Percentiles rank a stretch among this genome's conserved stretches.
These are phyloP conservation scores for Tenthredo livida DNA, from an alignment of 2,888 invertebrate species.

Conservation along the genomic window DNA sequence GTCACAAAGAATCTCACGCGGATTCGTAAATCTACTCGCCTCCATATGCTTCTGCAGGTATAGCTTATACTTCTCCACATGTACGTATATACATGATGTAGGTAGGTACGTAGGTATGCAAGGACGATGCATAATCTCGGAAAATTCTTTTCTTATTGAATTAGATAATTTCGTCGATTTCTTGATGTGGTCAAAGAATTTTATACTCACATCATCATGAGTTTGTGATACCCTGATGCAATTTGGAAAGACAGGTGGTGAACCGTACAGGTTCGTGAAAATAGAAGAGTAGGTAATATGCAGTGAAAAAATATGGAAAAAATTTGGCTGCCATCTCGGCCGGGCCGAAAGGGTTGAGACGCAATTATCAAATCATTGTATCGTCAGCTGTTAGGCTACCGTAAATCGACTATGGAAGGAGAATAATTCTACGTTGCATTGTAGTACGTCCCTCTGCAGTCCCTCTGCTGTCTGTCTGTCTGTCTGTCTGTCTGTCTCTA, in stretches of 20 bases:
- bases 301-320: not conserved
- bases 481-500: not conserved
- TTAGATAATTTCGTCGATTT: not conserved
- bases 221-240: not conserved
- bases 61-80: not conserved
- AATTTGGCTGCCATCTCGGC: constrained; percentile 1
- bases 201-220: not conserved
- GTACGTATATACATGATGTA: no score
- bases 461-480: not conserved
- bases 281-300: not conserved
- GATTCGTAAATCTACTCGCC: constrained; percentile 61
- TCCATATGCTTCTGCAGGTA: not conserved
- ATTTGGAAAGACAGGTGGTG: not conserved
- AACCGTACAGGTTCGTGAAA: not conserved
- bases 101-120: no score
- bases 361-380: constrained; percentile 50
- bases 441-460: constrained; percentile 16
- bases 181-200: not conserved
- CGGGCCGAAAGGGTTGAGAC: constrained; percentile 10
- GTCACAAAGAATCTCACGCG: constrained; percentile 55
- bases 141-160: no score
- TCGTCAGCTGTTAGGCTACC: constrained; percentile 47
- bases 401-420: constrained; percentile 9
- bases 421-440: constrained; percentile 44
- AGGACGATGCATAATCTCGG: no score